phyloP scores from a whole-genome alignment of 2,797 vertebrate species.

The Dromococcyx pavoninus region DNA sequence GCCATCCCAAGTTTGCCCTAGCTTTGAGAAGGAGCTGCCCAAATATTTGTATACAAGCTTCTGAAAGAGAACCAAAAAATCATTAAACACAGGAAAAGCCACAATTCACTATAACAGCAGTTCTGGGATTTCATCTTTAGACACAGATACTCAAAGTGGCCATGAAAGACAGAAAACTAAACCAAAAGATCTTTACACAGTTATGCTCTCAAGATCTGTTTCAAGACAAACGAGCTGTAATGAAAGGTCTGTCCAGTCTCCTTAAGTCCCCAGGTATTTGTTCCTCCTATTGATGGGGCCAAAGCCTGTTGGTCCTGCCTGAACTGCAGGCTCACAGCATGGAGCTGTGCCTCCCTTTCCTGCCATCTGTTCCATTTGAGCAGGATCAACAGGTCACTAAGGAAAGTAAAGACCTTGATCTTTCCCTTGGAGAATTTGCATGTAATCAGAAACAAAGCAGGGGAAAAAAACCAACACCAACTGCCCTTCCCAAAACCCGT shows the following conservation, averaged over 20 bases:
- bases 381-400: background rate
- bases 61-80: background rate
- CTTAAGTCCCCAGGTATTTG: background rate
- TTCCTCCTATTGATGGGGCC: background rate
- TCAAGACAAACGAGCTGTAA: background rate
- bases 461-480: too few species aligned
- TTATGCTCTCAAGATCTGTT: background rate
- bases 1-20: background rate
- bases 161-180: background rate
- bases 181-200: background rate
- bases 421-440: background rate
- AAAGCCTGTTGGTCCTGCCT: too few species aligned
- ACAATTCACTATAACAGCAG: background rate
- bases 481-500: rapidly evolving
- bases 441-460: background rate
- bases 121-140: background rate
- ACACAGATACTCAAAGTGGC: background rate
- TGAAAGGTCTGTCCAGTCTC: background rate
- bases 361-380: background rate
- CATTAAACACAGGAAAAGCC: background rate
- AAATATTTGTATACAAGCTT: background rate
- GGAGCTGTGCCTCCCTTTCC: background rate
- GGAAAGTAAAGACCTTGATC: background rate
- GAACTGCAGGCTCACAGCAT: background rate
- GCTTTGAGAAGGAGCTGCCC: background rate